These are phyloP conservation scores for Parelbella ahira DNA, from an alignment of 2,888 invertebrate genomes.

Conservation along the genomic window DNA sequence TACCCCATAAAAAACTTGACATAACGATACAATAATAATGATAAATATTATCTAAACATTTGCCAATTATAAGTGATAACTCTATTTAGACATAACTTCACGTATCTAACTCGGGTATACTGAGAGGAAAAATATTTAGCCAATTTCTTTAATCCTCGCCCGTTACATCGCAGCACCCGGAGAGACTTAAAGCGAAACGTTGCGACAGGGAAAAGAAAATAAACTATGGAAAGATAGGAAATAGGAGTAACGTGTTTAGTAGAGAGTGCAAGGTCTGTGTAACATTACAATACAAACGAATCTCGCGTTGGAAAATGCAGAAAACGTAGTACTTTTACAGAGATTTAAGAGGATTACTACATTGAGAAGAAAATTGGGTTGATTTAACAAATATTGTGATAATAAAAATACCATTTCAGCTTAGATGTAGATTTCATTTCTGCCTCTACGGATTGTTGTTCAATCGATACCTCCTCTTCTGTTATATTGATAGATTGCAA, in stretches of 20 bases:
- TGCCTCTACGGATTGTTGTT: too few relatives aligned
- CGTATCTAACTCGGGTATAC: slow-evolving; percentile 2
- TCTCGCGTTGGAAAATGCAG: neutral
- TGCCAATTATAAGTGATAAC: slow-evolving; percentile 11
- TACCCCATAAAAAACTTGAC: too few relatives aligned
- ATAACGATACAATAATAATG: too few relatives aligned
- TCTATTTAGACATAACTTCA: slow-evolving; percentile 11
- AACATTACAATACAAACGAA: slow-evolving; percentile 9
- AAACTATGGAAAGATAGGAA: slow-evolving; percentile 8
- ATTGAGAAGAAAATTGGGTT: neutral
- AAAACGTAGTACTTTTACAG: slow-evolving; percentile 3
- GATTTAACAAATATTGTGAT: too few relatives aligned
- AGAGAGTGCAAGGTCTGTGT: slow-evolving; percentile 6
- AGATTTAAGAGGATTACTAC: slow-evolving; percentile 8
- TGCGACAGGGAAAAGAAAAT: slow-evolving; percentile 12
- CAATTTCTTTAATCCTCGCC: slow-evolving; percentile 18
- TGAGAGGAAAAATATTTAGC: slow-evolving; percentile 17
- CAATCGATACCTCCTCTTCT: too few relatives aligned
- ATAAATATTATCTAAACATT: too few relatives aligned
- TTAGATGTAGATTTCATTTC: too few relatives aligned
- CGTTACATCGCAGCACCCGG: slow-evolving; percentile 8
- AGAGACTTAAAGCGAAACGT: slow-evolving; percentile 10
- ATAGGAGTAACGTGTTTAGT: slow-evolving; percentile 18
- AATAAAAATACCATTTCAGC: too few relatives aligned
- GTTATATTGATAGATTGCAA: too few relatives aligned